A percentile compares a stretch with the other conserved stretches of the same genome.
These are phyloP conservation scores for Drosophila birchii DNA, from an alignment of 2,888 invertebrate species.

Conservation along the genomic window DNA sequence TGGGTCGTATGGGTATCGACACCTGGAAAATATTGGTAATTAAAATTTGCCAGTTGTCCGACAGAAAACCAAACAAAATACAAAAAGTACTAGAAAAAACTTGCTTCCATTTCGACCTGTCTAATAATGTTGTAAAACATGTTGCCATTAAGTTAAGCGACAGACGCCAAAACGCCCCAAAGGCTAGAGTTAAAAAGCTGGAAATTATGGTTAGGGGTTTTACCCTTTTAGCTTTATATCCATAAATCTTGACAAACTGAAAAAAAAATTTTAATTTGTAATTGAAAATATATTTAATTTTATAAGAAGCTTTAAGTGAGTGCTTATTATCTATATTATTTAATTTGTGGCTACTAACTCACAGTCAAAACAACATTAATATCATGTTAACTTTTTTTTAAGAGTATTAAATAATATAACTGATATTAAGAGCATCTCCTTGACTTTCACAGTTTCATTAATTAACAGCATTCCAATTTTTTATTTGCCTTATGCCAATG, in stretches of 20 bases:
- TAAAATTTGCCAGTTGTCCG: conserved; percentile 65
- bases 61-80: conserved; percentile 6
- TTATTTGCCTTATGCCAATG: not conserved
- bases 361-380: not conserved
- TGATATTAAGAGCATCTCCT: not conserved
- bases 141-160: conserved; percentile 69
- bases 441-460: not conserved
- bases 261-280: not conserved
- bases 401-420: not conserved
- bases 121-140: conserved; percentile 79
- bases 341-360: not conserved
- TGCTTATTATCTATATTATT: not conserved
- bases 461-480: not conserved
- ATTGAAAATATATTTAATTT: not conserved
- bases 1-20: conserved; percentile 67
- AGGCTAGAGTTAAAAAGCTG: conserved; percentile 47
- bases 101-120: conserved; percentile 50
- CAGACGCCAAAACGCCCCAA: conserved; percentile 61
- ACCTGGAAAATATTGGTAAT: conserved; percentile 77
- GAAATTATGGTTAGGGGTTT: conserved; percentile 18
- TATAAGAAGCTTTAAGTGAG: not conserved
- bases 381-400: not conserved
- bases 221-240: conserved; percentile 22
- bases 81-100: conserved; percentile 15
- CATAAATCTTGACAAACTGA: not conserved